A percentile compares a stretch with the other conserved stretches of the same genome.
Conservation (phyloP, 2,113 vertebrate species). For the Chinchilla lanigera region DNA sequence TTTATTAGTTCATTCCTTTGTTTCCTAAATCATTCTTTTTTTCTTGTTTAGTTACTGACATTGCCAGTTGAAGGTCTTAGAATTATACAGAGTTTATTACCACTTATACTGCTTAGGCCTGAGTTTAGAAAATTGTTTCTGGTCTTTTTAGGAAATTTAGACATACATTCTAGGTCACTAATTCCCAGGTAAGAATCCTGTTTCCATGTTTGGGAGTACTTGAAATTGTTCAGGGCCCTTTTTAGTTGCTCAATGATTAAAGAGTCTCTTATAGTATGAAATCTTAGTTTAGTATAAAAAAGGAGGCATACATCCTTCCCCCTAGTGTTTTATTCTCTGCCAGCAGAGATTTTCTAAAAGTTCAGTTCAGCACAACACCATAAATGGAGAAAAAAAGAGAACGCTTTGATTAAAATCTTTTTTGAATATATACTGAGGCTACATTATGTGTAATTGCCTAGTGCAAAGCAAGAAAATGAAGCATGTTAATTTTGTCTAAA, state of each 20-base stretch:
- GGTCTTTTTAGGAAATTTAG: background rate
- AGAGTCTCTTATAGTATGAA: background rate
- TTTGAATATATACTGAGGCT: background rate
- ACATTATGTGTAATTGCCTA: background rate
- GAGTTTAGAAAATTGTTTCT: background rate
- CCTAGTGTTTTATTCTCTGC: background rate
- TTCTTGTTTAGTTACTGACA: background rate
- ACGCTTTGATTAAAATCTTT: background rate
- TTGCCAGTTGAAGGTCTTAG: background rate
- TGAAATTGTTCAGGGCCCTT: background rate
- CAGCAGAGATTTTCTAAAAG: background rate
- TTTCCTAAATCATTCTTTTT: background rate
- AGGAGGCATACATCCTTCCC: background rate
- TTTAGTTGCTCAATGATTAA: background rate
- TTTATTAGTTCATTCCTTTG: background rate
- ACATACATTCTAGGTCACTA: background rate
- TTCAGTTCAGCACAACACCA: background rate
- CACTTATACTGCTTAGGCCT: background rate
- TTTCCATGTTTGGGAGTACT: background rate
- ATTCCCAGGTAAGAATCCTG: background rate
- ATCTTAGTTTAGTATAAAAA: background rate
- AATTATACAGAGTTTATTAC: background rate
- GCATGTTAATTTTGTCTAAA: background rate
- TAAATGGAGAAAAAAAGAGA: background rate
- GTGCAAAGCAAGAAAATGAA: constrained; percentile 26